Evolutionary conservation across 2,888 invertebrate genomes (phyloP).

Genomic region (Lithophane socia): DNA sequence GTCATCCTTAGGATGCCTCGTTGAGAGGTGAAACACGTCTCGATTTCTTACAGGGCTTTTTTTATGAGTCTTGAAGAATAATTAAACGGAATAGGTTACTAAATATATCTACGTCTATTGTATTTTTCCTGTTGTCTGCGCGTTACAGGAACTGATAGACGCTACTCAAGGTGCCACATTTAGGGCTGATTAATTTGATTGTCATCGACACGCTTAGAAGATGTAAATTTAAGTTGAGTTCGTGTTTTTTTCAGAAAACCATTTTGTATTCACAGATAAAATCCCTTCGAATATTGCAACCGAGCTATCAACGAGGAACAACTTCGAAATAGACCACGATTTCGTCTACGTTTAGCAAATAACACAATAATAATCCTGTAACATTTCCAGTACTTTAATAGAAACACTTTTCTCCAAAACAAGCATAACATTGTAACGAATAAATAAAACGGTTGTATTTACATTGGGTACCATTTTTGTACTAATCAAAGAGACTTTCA

Average conservation of each 20-base stretch:
- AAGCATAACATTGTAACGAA: not conserved
- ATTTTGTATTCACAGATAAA: slow-evolving; percentile 91
- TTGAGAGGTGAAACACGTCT: no score
- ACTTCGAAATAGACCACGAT: slow-evolving; percentile 86
- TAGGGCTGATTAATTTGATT: no score
- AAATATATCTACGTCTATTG: no score
- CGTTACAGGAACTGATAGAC: no score
- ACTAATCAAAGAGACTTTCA: slow-evolving; percentile 23
- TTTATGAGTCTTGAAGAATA: no score
- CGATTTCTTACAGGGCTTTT: no score
- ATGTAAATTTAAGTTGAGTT: not conserved
- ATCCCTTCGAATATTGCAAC: slow-evolving; percentile 95
- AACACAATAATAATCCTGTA: slow-evolving; percentile 35
- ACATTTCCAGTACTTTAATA: slow-evolving; percentile 26
- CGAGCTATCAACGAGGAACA: slow-evolving; percentile 93
- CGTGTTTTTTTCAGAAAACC: not conserved
- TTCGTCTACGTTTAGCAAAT: slow-evolving; percentile 79
- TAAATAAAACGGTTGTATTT: slow-evolving; percentile 22
- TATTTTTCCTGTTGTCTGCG: no score
- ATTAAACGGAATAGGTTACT: no score
- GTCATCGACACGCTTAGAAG: no score
- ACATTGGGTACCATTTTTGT: slow-evolving; percentile 4
- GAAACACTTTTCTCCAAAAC: not conserved
- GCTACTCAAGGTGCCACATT: no score
- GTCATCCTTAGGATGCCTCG: no score